A percentile compares a stretch with the other conserved stretches of the same genome.
Evolutionary conservation across 1,140 invertebrate genomes (phyloP).

Genomic region (Drosophila saltans): DNA sequence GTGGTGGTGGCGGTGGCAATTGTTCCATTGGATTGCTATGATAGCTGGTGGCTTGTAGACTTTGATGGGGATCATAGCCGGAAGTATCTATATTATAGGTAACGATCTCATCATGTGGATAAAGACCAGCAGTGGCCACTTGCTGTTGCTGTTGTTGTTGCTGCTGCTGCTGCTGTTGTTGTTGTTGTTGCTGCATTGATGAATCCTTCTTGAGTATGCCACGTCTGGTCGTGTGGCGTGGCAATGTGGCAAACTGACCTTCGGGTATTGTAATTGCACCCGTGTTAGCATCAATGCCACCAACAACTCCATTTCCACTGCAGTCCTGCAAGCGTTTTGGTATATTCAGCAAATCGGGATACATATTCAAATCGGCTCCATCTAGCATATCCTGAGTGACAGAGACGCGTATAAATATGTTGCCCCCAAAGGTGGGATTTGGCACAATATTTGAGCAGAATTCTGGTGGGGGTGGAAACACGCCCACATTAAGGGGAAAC

Average conservation of each 20-base stretch:
- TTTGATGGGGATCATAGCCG: conserved; percentile 55
- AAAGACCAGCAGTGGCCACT: conserved; percentile 54
- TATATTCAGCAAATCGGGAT: conserved; percentile 91
- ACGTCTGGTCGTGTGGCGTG: conserved; percentile 83
- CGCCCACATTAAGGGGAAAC: conserved; percentile 82
- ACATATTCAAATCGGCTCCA: conserved; percentile 86
- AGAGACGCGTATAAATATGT: conserved; percentile 90
- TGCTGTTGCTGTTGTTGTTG: conserved; percentile 44
- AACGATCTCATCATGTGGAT: conserved; percentile 80
- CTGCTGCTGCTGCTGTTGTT: conserved; percentile 53
- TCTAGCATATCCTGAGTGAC: conserved; percentile 87
- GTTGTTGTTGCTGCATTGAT: conserved; percentile 65
- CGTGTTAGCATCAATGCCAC: conserved; percentile 50
- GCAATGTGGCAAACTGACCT: conserved; percentile 86
- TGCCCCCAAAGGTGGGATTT: conserved; percentile 86
- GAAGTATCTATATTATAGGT: conserved; percentile 80
- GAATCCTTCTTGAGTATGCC: conserved; percentile 80
- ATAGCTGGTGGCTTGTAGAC: conserved; percentile 43
- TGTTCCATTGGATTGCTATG: conserved; percentile 58
- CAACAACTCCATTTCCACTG: conserved; percentile 54
- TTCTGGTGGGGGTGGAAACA: conserved; percentile 87
- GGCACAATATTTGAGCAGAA: conserved; percentile 86
- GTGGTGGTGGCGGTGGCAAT: conserved; percentile 69
- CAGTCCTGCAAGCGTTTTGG: conserved; percentile 85
- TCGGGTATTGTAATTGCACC: conserved; percentile 53